These are phyloP conservation scores for Gallinago nigripennis DNA, from an alignment of 2,797 vertebrate genomes.

Conservation along the genomic window DNA sequence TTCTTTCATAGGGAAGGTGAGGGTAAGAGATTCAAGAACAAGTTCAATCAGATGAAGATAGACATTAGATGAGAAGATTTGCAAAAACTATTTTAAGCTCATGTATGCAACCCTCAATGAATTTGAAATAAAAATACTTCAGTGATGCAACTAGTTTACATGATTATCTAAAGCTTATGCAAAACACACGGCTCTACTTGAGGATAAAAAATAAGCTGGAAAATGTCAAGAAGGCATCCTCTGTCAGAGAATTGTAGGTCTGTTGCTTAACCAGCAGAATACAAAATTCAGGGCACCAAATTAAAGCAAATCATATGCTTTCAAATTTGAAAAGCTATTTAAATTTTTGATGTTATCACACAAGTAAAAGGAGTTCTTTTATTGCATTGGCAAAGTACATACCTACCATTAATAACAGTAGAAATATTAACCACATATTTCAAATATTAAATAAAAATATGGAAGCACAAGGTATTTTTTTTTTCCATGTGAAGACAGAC, in stretches of 20 bases:
- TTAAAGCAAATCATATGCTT: not conserved
- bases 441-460: not conserved
- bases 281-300: conserved; percentile 1
- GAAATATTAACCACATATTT: not conserved
- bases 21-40: not conserved
- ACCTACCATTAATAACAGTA: not conserved
- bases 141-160: conserved; percentile 28
- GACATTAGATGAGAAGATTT: not conserved
- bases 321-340: not conserved
- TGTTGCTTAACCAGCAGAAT: conserved; percentile 36
- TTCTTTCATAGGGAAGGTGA: not conserved
- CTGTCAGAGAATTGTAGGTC: conserved; percentile 30
- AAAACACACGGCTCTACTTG: conserved; percentile 22
- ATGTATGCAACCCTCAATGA: not conserved
- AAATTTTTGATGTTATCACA: not conserved
- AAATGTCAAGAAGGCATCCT: conserved; percentile 54
- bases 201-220: conserved; percentile 22
- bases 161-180: conserved; percentile 44
- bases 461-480: not conserved
- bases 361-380: not conserved
- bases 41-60: not conserved
- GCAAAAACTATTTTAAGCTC: conserved; percentile 18
- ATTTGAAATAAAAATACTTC: conserved; percentile 35
- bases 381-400: not conserved
- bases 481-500: not conserved